Evolutionary conservation across 2,797 vertebrate genomes (phyloP), one percentile per base, ranked within the genome.

Genomic region (Sebastes cheni): DNA sequence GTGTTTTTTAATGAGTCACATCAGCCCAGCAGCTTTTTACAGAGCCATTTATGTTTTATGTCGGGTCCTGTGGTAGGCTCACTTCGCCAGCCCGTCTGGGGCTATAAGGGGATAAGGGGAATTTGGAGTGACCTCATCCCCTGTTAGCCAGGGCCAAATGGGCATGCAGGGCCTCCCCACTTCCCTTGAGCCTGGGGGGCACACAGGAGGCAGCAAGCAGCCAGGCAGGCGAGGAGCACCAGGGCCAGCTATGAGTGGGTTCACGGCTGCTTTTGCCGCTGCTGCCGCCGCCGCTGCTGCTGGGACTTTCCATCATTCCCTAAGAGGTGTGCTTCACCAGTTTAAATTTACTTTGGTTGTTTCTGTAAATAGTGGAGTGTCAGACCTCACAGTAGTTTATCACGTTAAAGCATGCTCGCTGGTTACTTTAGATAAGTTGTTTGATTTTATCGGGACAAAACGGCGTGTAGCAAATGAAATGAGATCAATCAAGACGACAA

Each of bases 1-100:
- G 92, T 67, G 84, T 88, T 92, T 94, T 95, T 96, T 96, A 95
- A 96, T 96, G 94, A 96, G 94, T 94, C 95, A 94, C 94, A 95
- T 94, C 94, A 93, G 92, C 90, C 86, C 84, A 61, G 90, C 90
- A 91, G 92, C 91, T 92, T 93, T 95, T 93, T 93, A 94, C 88
- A 92, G 89, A 92, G 91, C 90, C 94, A 93, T 94, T 94, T 95
- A 90, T 93, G 93, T 95, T 95, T 94, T 94, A 94, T 94, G 92
- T 92, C 22, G 79, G 88, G 89, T 92, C 92, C 92, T 94, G 93
- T 92, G 93, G 92, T 93, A 92, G 87, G 80, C 87, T 90, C 68
- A 65, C 89, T 94, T 93, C 78, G 92, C 90, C 91, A 92, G 86
- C 82, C 86, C 86, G 92, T 94, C 93, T 94, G 91, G 90, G 87